phyloP scores from a whole-genome alignment of 2,888 invertebrate species.

The Stegophylla sp. region DNA sequence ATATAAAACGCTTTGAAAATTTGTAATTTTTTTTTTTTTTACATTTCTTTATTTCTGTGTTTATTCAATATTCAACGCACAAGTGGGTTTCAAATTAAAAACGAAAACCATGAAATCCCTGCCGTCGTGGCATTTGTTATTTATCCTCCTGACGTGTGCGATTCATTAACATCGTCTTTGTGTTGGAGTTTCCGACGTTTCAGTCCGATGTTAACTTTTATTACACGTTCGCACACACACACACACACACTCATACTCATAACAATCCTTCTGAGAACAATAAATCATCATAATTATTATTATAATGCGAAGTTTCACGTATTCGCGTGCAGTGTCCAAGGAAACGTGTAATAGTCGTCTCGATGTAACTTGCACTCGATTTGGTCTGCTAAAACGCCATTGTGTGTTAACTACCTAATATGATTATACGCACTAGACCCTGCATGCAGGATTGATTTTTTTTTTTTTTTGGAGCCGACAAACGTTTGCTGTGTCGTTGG shows the following conservation, averaged over 20 bases:
- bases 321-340: not conserved
- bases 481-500: too few species aligned
- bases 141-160: not conserved
- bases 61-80: not conserved
- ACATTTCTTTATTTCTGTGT: too few species aligned
- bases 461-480: too few species aligned
- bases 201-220: conserved; percentile 34
- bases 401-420: too few species aligned
- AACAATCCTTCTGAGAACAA: conserved; percentile 22
- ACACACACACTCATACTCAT: not conserved
- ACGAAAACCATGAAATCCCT: not conserved
- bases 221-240: not conserved
- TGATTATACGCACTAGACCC: too few species aligned
- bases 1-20: too few species aligned
- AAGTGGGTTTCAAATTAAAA: not conserved
- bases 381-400: not conserved
- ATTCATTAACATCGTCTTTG: conserved; percentile 41
- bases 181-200: conserved; percentile 35
- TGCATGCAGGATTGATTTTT: too few species aligned
- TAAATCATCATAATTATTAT: conserved; percentile 30
- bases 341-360: not conserved
- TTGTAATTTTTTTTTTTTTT: too few species aligned
- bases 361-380: not conserved
- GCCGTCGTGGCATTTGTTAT: not conserved
- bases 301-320: not conserved